A percentile compares a stretch with the other conserved stretches of the same genome.
Conservation (phyloP, 2,888 invertebrate genomes). For the Leucoptera coffeella region DNA sequence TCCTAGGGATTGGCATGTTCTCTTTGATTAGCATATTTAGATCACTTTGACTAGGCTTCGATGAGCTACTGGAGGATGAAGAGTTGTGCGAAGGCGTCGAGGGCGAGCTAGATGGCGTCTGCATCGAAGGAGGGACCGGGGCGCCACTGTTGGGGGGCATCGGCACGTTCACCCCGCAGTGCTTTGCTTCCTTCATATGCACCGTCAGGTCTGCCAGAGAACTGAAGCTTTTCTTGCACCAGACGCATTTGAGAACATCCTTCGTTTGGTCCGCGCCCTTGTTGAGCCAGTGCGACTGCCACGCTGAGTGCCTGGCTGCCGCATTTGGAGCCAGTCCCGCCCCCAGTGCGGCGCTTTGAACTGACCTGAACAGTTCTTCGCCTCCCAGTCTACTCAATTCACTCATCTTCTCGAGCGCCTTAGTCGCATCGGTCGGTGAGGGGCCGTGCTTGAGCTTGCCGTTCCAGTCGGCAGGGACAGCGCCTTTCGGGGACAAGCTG, state of each 20-base stretch:
- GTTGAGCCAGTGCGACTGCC: constrained; percentile 97
- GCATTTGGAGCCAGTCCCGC: constrained; percentile 51
- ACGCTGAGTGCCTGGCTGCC: constrained; percentile 77
- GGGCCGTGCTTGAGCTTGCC: constrained; percentile 70
- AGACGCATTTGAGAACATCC: constrained; percentile 94
- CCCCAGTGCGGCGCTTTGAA: constrained; percentile 46
- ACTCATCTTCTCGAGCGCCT: constrained; percentile 87
- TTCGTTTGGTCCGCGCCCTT: constrained; percentile 93
- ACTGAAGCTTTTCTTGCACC: constrained; percentile 96
- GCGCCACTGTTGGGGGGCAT: constrained; percentile 62
- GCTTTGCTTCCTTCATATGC: constrained; percentile 98
- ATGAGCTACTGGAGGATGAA: constrained; percentile 54
- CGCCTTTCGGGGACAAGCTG: constrained; percentile 68
- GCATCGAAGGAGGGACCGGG: constrained; percentile 42
- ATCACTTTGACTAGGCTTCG: constrained; percentile 70
- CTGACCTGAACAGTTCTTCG: constrained; percentile 65
- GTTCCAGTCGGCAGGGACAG: constrained; percentile 63
- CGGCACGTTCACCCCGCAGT: constrained; percentile 85
- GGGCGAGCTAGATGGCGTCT: constrained; percentile 47
- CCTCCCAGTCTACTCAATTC: constrained; percentile 82
- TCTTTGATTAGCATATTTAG: constrained; percentile 84
- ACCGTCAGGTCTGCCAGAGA: constrained; percentile 90
- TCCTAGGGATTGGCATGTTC: constrained; percentile 91
- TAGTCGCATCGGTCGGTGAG: constrained; percentile 75
- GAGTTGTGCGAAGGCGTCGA: constrained; percentile 45